Conservation (phyloP, 2,797 vertebrate species). For the Anas acuta region DNA sequence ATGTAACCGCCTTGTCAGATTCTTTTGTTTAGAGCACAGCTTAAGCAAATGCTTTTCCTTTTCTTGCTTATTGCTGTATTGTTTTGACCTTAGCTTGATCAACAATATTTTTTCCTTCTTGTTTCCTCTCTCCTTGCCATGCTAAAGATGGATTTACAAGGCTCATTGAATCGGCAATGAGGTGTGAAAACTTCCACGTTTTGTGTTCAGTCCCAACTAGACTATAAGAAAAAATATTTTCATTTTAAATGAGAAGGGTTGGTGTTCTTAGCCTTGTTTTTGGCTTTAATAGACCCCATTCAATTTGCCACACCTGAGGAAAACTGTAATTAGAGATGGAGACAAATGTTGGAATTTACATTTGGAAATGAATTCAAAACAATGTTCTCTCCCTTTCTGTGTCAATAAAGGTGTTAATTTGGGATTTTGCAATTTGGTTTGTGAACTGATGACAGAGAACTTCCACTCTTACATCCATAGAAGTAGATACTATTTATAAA, state of each 20-base stretch:
- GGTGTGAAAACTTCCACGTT: background rate
- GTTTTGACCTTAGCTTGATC: background rate
- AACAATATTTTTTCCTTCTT: background rate
- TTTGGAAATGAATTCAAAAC: background rate
- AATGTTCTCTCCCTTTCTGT: background rate
- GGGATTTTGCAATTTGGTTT: background rate
- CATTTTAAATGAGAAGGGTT: background rate
- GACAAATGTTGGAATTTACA: background rate
- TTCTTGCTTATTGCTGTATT: background rate
- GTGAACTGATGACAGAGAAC: background rate
- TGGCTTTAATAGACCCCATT: background rate
- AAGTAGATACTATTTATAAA: background rate
- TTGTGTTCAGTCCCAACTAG: background rate
- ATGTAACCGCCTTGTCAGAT: background rate
- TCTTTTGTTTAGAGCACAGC: background rate
- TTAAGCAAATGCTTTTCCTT: background rate
- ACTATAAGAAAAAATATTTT: conserved; percentile 22
- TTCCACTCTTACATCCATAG: background rate
- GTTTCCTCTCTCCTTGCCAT: background rate
- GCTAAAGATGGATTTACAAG: background rate
- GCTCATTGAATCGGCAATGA: background rate
- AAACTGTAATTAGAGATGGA: background rate
- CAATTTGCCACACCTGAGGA: background rate
- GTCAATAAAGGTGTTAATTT: background rate
- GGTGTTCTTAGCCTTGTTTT: background rate